These are phyloP conservation scores for Cirrhinus molitorella DNA, from an alignment of 2,797 vertebrate genomes.

Conservation along the genomic window DNA sequence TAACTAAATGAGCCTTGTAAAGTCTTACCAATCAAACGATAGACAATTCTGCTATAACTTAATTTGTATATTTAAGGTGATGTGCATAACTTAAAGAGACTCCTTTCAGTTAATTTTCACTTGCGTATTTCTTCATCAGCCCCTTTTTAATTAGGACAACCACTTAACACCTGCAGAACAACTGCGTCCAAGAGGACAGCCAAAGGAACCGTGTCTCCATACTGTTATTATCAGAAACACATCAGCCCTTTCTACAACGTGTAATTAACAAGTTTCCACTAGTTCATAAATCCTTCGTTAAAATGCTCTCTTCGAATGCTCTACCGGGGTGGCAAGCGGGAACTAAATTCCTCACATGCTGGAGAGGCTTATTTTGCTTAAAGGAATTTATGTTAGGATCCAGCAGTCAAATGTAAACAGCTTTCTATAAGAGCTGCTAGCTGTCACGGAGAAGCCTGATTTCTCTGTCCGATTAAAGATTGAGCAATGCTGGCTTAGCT, in stretches of 20 bases:
- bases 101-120: slow-evolving; percentile 57
- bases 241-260: slow-evolving; percentile 69
- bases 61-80: slow-evolving; percentile 40
- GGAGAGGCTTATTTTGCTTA: slow-evolving; percentile 70
- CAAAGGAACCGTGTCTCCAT: slow-evolving; percentile 64
- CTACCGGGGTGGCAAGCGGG: slow-evolving; percentile 64
- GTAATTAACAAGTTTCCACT: slow-evolving; percentile 75
- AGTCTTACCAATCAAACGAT: background rate
- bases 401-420: slow-evolving; percentile 72
- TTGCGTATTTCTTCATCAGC: slow-evolving; percentile 65
- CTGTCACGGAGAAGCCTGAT: slow-evolving; percentile 72
- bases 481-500: slow-evolving; percentile 71
- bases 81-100: slow-evolving; percentile 25
- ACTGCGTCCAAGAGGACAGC: slow-evolving; percentile 58
- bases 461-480: slow-evolving; percentile 69
- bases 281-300: slow-evolving; percentile 78
- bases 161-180: slow-evolving; percentile 64
- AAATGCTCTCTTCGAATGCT: slow-evolving; percentile 69
- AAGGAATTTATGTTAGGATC: slow-evolving; percentile 65
- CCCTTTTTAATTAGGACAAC: slow-evolving; percentile 68
- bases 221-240: slow-evolving; percentile 71
- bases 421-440: slow-evolving; percentile 68
- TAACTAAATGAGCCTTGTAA: background rate
- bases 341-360: slow-evolving; percentile 75
- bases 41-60: background rate